phyloP scores from a whole-genome alignment of 1,140 invertebrate genomes.

The Musca domestica region DNA sequence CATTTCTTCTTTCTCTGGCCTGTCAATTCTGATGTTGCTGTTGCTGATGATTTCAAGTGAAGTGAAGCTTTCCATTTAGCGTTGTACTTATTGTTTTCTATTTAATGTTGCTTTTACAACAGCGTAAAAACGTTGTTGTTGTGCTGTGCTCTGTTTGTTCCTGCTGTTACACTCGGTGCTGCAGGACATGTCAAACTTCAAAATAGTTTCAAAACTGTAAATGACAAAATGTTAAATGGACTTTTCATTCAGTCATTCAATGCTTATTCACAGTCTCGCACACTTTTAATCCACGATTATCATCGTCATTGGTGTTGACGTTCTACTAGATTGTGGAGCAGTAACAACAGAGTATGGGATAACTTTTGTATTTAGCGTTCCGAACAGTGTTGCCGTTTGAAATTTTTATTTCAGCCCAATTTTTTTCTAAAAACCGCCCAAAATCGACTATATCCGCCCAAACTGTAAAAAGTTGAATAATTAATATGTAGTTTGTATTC shows the following conservation, averaged over 20 bases:
- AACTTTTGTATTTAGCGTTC: too few relatives aligned
- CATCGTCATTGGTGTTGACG: too few relatives aligned
- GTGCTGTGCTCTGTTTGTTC: slow-evolving; percentile 35
- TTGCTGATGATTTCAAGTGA: neutral
- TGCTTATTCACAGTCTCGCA: too few relatives aligned
- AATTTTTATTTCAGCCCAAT: too few relatives aligned
- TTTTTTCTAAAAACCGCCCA: too few relatives aligned
- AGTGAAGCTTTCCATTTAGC: slow-evolving; percentile 1
- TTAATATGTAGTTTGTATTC: too few relatives aligned
- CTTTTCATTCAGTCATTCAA: slow-evolving; percentile 40
- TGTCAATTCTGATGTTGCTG: slow-evolving; percentile 7
- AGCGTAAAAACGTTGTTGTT: slow-evolving; percentile 19
- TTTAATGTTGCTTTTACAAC: slow-evolving; percentile 16
- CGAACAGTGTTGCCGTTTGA: too few relatives aligned
- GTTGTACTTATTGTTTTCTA: slow-evolving; percentile 19
- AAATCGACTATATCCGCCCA: too few relatives aligned
- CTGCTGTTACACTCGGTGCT: slow-evolving; percentile 23
- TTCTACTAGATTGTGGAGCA: too few relatives aligned
- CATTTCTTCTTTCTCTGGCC: neutral
- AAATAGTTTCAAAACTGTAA: slow-evolving; percentile 53
- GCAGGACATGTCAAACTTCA: slow-evolving; percentile 44
- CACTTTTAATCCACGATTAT: too few relatives aligned
- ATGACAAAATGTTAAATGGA: slow-evolving; percentile 54
- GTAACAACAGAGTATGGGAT: too few relatives aligned
- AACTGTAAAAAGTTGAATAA: too few relatives aligned